A percentile compares a stretch with the other conserved stretches of the same genome.
Evolutionary conservation across 2,888 invertebrate species (phyloP).

Genomic region (Chrysolina americana): DNA sequence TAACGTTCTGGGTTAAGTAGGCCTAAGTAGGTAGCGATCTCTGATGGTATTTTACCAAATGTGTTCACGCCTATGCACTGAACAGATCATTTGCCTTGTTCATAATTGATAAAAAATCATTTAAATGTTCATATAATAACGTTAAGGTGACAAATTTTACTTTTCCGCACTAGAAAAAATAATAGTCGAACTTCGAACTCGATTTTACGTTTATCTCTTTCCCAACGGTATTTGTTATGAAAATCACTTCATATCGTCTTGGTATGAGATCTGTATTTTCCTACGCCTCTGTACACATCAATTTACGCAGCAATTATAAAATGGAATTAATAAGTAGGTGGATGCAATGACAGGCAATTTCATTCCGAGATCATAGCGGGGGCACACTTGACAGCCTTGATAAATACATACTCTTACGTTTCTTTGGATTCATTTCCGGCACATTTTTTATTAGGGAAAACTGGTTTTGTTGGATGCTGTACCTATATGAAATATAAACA

Average conservation of each 20-base stretch:
- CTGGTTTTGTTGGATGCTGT: conserved; percentile 18
- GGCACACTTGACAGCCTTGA: conserved; percentile 38
- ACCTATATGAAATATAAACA: neutral
- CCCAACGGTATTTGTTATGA: too few relatives aligned
- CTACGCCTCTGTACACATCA: conserved; percentile 32
- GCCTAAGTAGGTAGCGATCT: too few relatives aligned
- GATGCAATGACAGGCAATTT: conserved; percentile 33
- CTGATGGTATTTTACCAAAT: too few relatives aligned
- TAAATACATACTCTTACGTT: conserved; percentile 33
- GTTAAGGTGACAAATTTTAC: too few relatives aligned
- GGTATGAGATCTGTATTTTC: neutral
- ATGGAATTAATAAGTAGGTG: conserved; percentile 39
- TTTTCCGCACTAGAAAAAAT: too few relatives aligned
- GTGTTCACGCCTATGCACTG: too few relatives aligned
- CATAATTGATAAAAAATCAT: too few relatives aligned
- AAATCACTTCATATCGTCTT: too few relatives aligned
- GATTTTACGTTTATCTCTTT: neutral
- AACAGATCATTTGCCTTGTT: too few relatives aligned
- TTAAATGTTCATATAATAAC: too few relatives aligned
- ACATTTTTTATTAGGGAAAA: conserved; percentile 11
- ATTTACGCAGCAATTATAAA: conserved; percentile 32
- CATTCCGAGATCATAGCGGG: conserved; percentile 28
- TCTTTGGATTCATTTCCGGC: conserved; percentile 32
- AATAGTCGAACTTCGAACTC: too few relatives aligned
- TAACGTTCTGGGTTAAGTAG: too few relatives aligned